Conservation (phyloP, 2,113 vertebrate genomes). For the Podarcis raffonei region DNA sequence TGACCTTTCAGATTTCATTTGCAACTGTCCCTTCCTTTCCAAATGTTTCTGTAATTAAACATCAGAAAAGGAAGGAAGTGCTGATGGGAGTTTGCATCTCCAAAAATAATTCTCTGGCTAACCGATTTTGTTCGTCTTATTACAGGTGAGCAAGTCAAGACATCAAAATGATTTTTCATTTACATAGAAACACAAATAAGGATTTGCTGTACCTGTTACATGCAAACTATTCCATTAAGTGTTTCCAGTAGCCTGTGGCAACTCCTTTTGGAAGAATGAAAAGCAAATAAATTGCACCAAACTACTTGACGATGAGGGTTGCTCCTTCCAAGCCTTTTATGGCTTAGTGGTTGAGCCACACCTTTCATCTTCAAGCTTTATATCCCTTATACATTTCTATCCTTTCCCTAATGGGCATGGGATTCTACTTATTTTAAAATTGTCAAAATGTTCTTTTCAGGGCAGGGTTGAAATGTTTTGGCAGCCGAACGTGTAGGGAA, state of each 20-base stretch:
- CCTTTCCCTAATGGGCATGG: neutral
- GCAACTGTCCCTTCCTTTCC: too few species aligned
- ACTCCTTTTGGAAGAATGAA: neutral
- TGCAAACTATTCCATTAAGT: neutral
- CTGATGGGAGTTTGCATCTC: neutral
- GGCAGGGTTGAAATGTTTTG: slow-evolving; percentile 5
- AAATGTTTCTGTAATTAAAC: neutral
- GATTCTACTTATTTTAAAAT: slow-evolving; percentile 6
- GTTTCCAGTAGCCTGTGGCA: neutral
- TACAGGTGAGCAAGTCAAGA: neutral
- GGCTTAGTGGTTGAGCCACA: neutral
- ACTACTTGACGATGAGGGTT: neutral
- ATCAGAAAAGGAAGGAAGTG: neutral
- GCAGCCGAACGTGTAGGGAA: neutral
- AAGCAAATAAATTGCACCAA: neutral
- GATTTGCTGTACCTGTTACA: neutral
- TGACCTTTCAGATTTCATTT: neutral
- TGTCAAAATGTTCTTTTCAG: slow-evolving; percentile 9
- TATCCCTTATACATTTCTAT: slow-evolving; percentile 9
- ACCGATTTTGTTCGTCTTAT: neutral
- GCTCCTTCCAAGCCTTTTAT: neutral
- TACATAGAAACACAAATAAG: neutral
- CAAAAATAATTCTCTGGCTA: neutral
- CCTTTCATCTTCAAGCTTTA: slow-evolving; percentile 2
- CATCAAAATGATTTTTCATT: neutral